These are phyloP conservation scores for Aleiodes leptofemur DNA, from an alignment of 2,888 invertebrate genomes.

Conservation along the genomic window DNA sequence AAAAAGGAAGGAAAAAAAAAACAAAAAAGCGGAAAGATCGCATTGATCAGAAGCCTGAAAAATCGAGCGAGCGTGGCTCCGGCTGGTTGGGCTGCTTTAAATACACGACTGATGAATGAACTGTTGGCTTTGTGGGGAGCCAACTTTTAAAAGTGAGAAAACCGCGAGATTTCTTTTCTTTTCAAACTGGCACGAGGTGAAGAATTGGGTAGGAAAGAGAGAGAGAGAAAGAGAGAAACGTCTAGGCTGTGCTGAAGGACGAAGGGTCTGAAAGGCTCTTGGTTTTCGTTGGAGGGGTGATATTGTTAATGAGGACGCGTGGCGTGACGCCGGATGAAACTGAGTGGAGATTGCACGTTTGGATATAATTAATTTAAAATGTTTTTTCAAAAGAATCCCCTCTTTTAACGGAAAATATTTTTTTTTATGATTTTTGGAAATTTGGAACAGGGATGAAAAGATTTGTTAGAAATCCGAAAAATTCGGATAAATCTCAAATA, in stretches of 20 bases:
- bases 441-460: too few relatives aligned
- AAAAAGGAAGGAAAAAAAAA: background rate
- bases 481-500: too few relatives aligned
- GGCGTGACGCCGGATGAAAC: constrained; percentile 61
- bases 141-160: constrained; percentile 22
- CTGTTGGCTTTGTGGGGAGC: constrained; percentile 9
- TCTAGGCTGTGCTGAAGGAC: background rate
- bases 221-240: background rate
- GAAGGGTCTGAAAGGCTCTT: background rate
- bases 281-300: constrained; percentile 37
- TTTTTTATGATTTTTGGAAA: background rate
- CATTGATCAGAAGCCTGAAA: constrained; percentile 32
- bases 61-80: constrained; percentile 32
- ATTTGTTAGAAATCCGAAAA: too few relatives aligned
- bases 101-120: constrained; percentile 23
- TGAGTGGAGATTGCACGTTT: constrained; percentile 52
- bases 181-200: too few relatives aligned
- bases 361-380: constrained; percentile 61
- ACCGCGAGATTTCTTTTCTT: constrained; percentile 16
- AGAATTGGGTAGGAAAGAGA: too few relatives aligned
- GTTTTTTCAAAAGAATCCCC: background rate
- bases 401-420: too few relatives aligned
- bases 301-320: constrained; percentile 66
- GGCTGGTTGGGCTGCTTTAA: constrained; percentile 19
- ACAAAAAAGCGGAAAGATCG: constrained; percentile 27